Percentiles rank a stretch among this genome's conserved stretches.
These are phyloP conservation scores for Emydocephalus ijimae DNA, from an alignment of 2,113 vertebrate genomes.

Conservation along the genomic window DNA sequence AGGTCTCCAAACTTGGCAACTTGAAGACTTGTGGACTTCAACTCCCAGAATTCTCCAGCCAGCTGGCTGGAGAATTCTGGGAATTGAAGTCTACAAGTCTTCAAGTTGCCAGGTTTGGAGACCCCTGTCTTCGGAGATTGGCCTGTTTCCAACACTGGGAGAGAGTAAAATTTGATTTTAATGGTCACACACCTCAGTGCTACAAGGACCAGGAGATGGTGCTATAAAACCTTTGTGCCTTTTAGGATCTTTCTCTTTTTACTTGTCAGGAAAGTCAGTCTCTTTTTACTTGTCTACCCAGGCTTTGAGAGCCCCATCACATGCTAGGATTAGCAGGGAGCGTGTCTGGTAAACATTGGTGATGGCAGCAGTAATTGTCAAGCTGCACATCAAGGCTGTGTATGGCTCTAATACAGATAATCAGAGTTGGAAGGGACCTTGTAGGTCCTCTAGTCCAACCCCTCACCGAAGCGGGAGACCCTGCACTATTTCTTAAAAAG, in stretches of 20 bases:
- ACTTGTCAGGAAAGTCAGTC: neutral
- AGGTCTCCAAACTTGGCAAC: too few relatives aligned
- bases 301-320: neutral
- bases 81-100: too few relatives aligned
- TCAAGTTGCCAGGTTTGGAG: too few relatives aligned
- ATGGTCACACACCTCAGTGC: neutral
- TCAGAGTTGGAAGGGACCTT: too few relatives aligned
- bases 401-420: neutral
- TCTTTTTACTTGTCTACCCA: neutral
- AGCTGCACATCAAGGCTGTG: neutral
- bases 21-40: too few relatives aligned
- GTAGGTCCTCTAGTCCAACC: too few relatives aligned
- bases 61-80: too few relatives aligned
- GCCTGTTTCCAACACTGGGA: neutral
- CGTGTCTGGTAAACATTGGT: neutral
- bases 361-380: neutral
- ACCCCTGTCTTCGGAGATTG: neutral
- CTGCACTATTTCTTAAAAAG: too few relatives aligned
- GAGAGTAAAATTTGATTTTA: neutral
- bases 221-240: neutral
- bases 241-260: neutral
- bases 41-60: too few relatives aligned
- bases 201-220: neutral
- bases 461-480: too few relatives aligned
- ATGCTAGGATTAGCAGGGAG: neutral